Conservation (phyloP, 2,113 vertebrate species). For the Callipepla squamata region DNA sequence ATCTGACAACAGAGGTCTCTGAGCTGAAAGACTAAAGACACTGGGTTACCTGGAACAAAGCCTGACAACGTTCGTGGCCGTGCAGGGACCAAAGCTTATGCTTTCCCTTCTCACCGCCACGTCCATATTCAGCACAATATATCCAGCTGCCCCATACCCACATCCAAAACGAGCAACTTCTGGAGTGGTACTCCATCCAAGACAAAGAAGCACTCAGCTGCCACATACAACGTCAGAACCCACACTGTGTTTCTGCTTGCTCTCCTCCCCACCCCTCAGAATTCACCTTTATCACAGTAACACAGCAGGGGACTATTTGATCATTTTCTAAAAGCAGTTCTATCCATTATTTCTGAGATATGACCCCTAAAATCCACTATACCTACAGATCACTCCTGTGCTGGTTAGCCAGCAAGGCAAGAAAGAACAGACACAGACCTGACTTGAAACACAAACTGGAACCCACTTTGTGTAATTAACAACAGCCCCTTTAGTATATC, state of each 20-base stretch:
- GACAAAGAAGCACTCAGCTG: neutral
- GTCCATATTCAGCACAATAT: no score
- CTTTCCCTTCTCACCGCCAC: no score
- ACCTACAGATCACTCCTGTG: neutral
- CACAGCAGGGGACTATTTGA: neutral
- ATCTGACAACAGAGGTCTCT: neutral
- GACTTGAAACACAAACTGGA: neutral
- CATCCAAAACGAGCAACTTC: neutral
- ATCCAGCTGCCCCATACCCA: no score
- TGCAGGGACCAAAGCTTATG: neutral
- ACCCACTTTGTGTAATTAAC: neutral
- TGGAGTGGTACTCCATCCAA: neutral
- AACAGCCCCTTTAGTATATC: no score
- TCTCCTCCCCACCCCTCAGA: neutral
- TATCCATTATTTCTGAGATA: neutral
- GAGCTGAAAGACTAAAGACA: neutral
- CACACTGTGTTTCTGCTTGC: rapidly evolving
- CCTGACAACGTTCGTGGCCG: neutral
- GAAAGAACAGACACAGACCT: neutral
- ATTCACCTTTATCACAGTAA: neutral
- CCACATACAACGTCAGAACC: neutral
- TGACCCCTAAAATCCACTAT: neutral
- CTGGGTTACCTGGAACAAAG: rapidly evolving
- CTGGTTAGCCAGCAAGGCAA: neutral
- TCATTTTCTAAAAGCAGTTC: neutral